Base-by-base conservation (phyloP, 2,797 vertebrate genomes). In the Lates japonicus region DNA sequence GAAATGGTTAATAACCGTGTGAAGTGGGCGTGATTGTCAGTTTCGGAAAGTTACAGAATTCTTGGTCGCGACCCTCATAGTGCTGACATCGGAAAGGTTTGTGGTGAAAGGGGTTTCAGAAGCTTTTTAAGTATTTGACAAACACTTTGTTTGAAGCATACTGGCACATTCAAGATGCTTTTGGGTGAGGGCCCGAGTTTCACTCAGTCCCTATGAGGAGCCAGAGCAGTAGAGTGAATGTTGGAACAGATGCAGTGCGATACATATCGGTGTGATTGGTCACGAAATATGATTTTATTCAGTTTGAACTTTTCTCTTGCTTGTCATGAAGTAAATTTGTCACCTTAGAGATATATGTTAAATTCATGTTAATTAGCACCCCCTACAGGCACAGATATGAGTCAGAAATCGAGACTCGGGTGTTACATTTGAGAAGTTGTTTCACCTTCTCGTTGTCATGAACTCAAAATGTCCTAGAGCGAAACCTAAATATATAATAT, bases 21-120 rank as follows among this genome's bases (percentile, higher is more conserved):
- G 19, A 66, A 33, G 19, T 33, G 17, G 62, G 42, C 12, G 44
- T 3, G 17, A 48, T 48, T n/a, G 44, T 35, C 46, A 35, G 44
- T 48, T 65, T 49, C 20, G 14, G 29, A 48, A 46, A 48, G 61
- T 62, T 29, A 31, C 61, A 64, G 25, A 20, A 20, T 64, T 64
- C 37, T 37, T 37, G 20, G 19, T 51, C 1, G 11, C 3, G 2
- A 37, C 13, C 14, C 4, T 1, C 5, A 61, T 14, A 61, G 8
- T 31, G 1, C 22, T 37, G n/a, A 46, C 14, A 20, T 13, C 10
- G 52, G 52, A 14, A 13, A 5, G 11, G 52, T 54, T 22, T 7
- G 52, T 16, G 52, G 22, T 42, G 60, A 11, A 7, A 5, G 17
- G 6, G n/a, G 14, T 46, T 74, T 65, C 39, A 19, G 16, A 54